Conservation (phyloP, 2,888 invertebrate genomes). For the Phrixothrix hirtus region DNA sequence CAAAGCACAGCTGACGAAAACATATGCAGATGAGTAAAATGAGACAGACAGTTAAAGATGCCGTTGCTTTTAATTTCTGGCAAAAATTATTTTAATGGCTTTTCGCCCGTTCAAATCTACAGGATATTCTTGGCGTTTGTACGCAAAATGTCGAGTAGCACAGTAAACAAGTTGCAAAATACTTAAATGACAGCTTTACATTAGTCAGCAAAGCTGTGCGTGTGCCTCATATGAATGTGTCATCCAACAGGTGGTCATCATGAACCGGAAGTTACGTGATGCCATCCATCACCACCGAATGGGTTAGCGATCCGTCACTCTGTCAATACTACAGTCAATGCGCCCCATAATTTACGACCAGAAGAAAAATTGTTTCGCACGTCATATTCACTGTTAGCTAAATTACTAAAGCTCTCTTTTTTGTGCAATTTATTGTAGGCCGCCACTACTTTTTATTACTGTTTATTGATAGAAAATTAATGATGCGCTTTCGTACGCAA, state of each 20-base stretch:
- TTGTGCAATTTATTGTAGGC: too few relatives aligned
- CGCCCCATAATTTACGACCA: slow-evolving; percentile 16
- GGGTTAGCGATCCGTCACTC: slow-evolving; percentile 37
- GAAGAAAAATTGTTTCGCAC: slow-evolving; percentile 14
- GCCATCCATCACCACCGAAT: slow-evolving; percentile 36
- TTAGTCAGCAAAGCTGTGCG: slow-evolving; percentile 27
- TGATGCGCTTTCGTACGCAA: too few relatives aligned
- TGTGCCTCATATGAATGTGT: slow-evolving; percentile 41
- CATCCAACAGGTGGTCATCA: slow-evolving; percentile 46
- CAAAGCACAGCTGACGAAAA: slow-evolving; percentile 63
- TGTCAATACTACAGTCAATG: slow-evolving; percentile 24
- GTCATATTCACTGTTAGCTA: not conserved
- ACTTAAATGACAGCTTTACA: slow-evolving; percentile 25
- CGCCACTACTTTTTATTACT: too few relatives aligned
- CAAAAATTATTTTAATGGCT: too few relatives aligned
- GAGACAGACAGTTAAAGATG: slow-evolving; percentile 51
- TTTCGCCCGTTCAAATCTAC: not conserved
- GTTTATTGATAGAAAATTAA: too few relatives aligned
- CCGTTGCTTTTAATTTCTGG: not conserved
- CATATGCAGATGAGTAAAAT: slow-evolving; percentile 62
- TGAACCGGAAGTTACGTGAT: slow-evolving; percentile 36
- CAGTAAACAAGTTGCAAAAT: slow-evolving; percentile 19
- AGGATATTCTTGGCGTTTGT: too few relatives aligned
- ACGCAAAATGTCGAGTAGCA: too few relatives aligned
- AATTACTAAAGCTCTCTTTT: too few relatives aligned